Base-by-base conservation (phyloP, 2,797 vertebrate species). In the Neosilurus hyrtlii region DNA sequence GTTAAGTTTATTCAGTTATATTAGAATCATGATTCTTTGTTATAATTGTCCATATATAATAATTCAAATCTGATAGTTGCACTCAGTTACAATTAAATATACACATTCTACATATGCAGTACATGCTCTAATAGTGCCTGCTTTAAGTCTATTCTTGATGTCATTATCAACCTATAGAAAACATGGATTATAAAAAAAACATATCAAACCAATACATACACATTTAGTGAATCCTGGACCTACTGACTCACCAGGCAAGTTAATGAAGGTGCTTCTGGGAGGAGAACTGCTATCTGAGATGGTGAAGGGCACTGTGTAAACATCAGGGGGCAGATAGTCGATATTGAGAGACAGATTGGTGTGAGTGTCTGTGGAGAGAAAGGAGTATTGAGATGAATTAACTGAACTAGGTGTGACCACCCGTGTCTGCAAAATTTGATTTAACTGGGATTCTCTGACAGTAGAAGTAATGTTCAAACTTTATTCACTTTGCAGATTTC, bases 331-430 rank as follows among this genome's bases (percentile, higher is more conserved):
- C 86, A 97, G 90, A 89, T 95, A 93, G 0, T 91, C 90, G 77
- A 94, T 92, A 88, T 94, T 95, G 88, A 95, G 87, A 74, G 94
- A 95, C 84, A 96, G 92, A 90, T 94, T 96, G 78, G 93, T 95
- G 67, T 95, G 95, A 56, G 93, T 96, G 86, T 93, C 95, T 96
- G 89, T 78, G 0, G 62, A 83, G 68, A 82, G 51, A 35, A 83
- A 61, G 82, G 52, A 30, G 11, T 16, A 0, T 51, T 37, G 11
- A 68, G 18, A 14, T 20, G 7, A 51, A 52, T 66, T 49, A 37
- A 59, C 10, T 59, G 18, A 51, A 77, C 75, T 18, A 15, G 11
- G 20, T 49, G 57, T 35, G 61, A 24, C 20, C 74, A 62, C 57
- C 14, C n/a, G 22, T 4, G 14, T 62, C 57, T 76, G 37, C 3